Conservation (phyloP, 2,888 invertebrate species). For the Lithophane socia region DNA sequence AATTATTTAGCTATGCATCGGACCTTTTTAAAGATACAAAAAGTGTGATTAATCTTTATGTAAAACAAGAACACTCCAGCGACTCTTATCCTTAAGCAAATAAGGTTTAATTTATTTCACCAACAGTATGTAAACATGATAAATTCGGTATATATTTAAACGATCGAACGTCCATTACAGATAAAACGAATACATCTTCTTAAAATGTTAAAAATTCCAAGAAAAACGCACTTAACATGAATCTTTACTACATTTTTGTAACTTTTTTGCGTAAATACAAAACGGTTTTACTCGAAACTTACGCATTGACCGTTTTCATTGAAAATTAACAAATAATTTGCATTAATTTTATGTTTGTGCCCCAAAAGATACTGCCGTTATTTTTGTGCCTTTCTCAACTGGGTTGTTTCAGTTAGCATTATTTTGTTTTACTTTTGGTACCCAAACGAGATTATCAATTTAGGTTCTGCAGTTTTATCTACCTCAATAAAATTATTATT, state of each 20-base stretch:
- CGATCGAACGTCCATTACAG: constrained; percentile 23
- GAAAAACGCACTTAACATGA: constrained; percentile 21
- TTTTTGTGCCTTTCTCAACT: constrained; percentile 14
- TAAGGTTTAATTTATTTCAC: constrained; percentile 24
- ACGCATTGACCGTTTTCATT: constrained; percentile 44
- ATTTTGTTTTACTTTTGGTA: constrained; percentile 4
- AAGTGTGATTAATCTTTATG: constrained; percentile 9
- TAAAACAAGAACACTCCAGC: not conserved
- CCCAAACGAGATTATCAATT: not conserved
- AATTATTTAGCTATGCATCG: constrained; percentile 12
- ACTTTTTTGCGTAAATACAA: constrained; percentile 36
- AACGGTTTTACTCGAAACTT: constrained; percentile 31
- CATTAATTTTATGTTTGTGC: constrained; percentile 58
- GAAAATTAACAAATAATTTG: constrained; percentile 65
- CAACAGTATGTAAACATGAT: constrained; percentile 8
- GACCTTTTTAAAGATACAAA: not conserved
- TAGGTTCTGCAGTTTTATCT: not conserved
- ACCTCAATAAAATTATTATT: not conserved
- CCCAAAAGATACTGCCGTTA: constrained; percentile 37
- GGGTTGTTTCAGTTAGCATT: not conserved
- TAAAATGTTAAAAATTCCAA: constrained; percentile 22
- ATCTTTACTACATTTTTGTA: constrained; percentile 30
- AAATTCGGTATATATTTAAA: constrained; percentile 12
- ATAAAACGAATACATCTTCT: constrained; percentile 34
- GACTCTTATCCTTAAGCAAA: not conserved